Conservation (phyloP, 2,888 invertebrate genomes). For the Rapana venosa region DNA sequence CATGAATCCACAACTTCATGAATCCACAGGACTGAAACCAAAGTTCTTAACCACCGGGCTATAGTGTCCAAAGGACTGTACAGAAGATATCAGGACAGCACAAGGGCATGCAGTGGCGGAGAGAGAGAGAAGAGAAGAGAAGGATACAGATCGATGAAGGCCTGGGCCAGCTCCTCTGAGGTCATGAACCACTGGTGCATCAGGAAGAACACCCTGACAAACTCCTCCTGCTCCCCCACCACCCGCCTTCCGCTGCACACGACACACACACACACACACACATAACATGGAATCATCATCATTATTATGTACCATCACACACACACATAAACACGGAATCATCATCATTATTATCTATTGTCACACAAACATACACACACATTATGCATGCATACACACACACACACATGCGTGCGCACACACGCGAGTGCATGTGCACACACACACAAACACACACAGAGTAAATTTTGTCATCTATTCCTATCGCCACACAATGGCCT, state of each 20-base stretch:
- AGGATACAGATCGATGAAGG: conserved; percentile 77
- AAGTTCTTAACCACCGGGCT: too few relatives aligned
- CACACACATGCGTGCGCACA: too few relatives aligned
- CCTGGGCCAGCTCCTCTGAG: conserved; percentile 78
- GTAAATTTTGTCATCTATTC: too few relatives aligned
- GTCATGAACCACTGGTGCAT: conserved; percentile 80
- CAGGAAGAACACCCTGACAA: conserved; percentile 78
- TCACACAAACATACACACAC: background rate
- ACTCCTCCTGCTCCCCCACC: conserved; percentile 70
- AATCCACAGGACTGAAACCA: too few relatives aligned
- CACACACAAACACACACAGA: background rate
- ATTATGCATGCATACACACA: background rate
- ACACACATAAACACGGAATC: background rate
- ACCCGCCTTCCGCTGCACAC: conserved; percentile 73
- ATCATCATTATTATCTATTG: background rate
- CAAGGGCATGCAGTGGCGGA: too few relatives aligned
- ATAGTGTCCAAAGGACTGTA: too few relatives aligned
- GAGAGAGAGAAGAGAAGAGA: conserved; percentile 34
- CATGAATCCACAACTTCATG: too few relatives aligned
- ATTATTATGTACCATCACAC: background rate
- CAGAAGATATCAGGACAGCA: too few relatives aligned
- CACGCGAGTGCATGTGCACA: background rate
- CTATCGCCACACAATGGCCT: too few relatives aligned
- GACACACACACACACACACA: background rate
- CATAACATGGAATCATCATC: too few relatives aligned